phyloP scores from a whole-genome alignment of 2,113 vertebrate species.

The Tyto alba region DNA sequence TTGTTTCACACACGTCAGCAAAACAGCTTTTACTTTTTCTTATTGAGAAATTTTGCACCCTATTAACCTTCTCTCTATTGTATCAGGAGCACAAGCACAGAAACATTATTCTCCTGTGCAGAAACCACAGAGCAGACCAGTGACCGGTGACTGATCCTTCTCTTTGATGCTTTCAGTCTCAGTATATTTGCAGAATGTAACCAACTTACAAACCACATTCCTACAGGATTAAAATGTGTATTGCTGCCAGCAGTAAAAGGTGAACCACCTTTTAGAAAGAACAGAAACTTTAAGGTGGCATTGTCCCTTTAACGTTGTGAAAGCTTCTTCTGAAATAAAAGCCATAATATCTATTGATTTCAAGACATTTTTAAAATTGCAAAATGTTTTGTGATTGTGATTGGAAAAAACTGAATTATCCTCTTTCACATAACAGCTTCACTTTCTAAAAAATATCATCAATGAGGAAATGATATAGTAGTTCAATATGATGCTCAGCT shows the following conservation, averaged over 20 bases:
- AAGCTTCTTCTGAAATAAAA: neutral
- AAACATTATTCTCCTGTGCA: neutral
- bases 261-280: neutral
- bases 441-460: neutral
- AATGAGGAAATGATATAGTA: neutral
- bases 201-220: neutral
- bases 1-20: constrained; percentile 4
- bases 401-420: neutral
- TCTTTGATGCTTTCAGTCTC: neutral
- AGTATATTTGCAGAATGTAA: neutral
- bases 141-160: neutral
- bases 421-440: neutral
- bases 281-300: neutral
- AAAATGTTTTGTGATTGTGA: neutral
- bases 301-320: neutral
- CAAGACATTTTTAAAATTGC: neutral
- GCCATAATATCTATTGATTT: neutral
- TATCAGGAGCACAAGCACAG: neutral
- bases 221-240: neutral
- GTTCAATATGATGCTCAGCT: neutral
- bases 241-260: neutral
- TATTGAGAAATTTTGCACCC: constrained; percentile 22
- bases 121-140: neutral
- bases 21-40: constrained; percentile 28
- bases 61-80: constrained; percentile 32